Evolutionary conservation across 2,888 invertebrate genomes (phyloP).

Genomic region (Leptinotarsa rubiginosa): DNA sequence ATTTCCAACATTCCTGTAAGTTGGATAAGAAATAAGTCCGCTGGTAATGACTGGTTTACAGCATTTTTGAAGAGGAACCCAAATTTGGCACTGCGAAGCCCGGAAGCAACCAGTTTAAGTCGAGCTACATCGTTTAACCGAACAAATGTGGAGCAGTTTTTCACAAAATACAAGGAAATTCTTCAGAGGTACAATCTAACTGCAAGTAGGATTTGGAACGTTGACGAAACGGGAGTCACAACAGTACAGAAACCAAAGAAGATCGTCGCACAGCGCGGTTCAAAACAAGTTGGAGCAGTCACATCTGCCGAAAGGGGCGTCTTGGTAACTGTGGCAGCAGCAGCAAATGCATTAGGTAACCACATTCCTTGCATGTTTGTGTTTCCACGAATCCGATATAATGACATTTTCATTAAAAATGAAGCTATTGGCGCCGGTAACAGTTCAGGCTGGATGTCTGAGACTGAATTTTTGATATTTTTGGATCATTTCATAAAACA

Average conservation of each 20-base stretch:
- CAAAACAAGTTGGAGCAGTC: conserved; percentile 60
- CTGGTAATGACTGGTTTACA: conserved; percentile 33
- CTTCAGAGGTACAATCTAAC: conserved; percentile 35
- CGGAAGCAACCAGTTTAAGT: conserved; percentile 30
- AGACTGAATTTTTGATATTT: no score
- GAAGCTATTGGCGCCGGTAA: conserved; percentile 34
- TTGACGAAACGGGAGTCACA: no score
- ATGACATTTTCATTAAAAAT: conserved; percentile 55
- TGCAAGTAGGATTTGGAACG: conserved; percentile 32
- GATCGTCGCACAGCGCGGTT: conserved; percentile 42
- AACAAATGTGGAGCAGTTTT: conserved; percentile 16
- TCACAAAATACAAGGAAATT: conserved; percentile 27
- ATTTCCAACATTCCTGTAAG: no score
- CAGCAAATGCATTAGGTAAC: conserved; percentile 57
- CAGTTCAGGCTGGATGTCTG: no score
- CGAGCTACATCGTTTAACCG: conserved; percentile 33
- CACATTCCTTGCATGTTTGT: conserved; percentile 60
- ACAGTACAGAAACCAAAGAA: no score
- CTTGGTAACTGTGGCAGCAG: conserved; percentile 58
- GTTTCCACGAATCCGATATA: conserved; percentile 58
- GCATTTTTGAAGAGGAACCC: conserved; percentile 33
- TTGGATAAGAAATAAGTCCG: neutral
- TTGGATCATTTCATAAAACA: no score
- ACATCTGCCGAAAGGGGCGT: conserved; percentile 58
- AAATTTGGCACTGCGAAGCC: conserved; percentile 27